Percentiles rank a stretch among this genome's conserved stretches.
Evolutionary conservation across 1,140 invertebrate species (phyloP).

Genomic region (Nymphalis io): DNA sequence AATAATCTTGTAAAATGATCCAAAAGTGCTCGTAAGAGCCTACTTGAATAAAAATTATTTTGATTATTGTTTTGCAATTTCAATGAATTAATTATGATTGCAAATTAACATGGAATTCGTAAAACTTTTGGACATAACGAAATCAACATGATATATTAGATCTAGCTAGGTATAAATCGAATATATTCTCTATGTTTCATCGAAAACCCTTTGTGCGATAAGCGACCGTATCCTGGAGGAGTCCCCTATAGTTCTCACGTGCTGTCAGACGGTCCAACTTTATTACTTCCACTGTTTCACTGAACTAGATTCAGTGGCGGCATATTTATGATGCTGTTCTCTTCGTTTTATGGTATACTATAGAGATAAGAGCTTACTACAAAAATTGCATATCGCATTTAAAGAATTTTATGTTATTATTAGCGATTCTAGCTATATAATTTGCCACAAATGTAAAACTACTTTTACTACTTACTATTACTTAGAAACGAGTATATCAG

Average conservation of each 20-base stretch:
- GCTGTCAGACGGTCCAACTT: conserved; percentile 19
- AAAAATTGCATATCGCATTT: not conserved
- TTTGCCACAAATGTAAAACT: no score
- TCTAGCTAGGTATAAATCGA: not conserved
- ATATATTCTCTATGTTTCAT: not conserved
- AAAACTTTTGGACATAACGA: no score
- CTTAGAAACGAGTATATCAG: no score
- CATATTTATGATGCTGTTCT: conserved; percentile 18
- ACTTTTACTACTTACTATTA: no score
- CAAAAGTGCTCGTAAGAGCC: no score
- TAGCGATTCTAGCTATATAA: no score
- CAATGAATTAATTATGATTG: no score
- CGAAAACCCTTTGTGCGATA: not conserved
- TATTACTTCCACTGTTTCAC: conserved; percentile 5
- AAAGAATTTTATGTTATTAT: no score
- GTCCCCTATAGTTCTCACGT: conserved; percentile 8
- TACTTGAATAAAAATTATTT: no score
- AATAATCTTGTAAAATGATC: no score
- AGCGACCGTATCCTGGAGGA: conserved; percentile 12
- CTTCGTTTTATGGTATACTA: not conserved
- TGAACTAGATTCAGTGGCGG: conserved; percentile 16
- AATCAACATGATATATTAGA: not conserved
- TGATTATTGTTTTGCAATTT: no score
- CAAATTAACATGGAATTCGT: no score
- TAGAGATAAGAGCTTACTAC: not conserved